Percentiles rank a stretch among this genome's conserved stretches.
Evolutionary conservation across 1,140 invertebrate species (phyloP).

Genomic region (Ceratoteleas bidentatus): DNA sequence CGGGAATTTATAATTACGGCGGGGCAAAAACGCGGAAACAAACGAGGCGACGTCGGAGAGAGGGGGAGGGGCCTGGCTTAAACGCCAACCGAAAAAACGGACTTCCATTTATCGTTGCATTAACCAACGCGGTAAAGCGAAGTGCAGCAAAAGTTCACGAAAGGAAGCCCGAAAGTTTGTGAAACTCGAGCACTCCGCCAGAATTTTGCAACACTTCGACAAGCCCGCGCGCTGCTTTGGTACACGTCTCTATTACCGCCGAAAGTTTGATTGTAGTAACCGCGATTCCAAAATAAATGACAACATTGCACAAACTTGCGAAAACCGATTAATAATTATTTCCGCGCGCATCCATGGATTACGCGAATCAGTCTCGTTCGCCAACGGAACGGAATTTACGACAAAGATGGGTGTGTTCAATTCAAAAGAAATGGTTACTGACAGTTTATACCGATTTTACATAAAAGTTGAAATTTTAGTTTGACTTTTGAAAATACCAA

Average conservation of each 20-base stretch:
- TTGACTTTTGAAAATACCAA: no score
- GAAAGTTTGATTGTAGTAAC: constrained; percentile 23
- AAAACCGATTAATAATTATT: not conserved
- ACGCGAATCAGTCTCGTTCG: not conserved
- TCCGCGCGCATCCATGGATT: not conserved
- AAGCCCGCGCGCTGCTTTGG: constrained; percentile 2
- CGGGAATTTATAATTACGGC: no score
- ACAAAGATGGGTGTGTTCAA: no score
- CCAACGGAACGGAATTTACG: not conserved
- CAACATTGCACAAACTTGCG: not conserved
- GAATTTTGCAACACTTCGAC: constrained; percentile 24
- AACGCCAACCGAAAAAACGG: not conserved
- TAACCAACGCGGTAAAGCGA: not conserved
- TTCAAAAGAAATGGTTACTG: no score
- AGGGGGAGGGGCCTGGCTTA: not conserved
- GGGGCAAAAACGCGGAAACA: no score
- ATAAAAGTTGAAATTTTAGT: no score
- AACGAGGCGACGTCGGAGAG: not conserved
- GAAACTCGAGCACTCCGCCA: constrained; percentile 10
- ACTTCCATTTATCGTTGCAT: not conserved
- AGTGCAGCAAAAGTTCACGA: not conserved
- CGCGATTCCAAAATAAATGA: constrained; percentile 3
- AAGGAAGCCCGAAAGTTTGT: constrained; percentile 10
- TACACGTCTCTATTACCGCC: constrained; percentile 8
- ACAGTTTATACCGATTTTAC: no score